Percentiles rank a stretch among this genome's conserved stretches.
These are phyloP conservation scores for Theristicus caerulescens DNA, from an alignment of 2,113 vertebrate species.

Conservation along the genomic window DNA sequence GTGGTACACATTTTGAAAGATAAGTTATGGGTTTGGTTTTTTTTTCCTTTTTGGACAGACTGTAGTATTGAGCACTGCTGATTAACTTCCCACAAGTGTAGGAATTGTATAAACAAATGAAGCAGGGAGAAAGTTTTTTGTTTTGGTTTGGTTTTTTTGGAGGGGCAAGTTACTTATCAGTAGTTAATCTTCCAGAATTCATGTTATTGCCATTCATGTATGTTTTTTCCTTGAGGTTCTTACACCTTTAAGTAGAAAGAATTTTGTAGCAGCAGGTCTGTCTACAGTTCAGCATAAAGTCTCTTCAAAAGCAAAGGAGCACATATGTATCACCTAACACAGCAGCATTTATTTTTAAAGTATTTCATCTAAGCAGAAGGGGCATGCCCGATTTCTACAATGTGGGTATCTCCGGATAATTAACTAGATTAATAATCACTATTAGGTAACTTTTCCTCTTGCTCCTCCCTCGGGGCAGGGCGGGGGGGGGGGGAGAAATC, in stretches of 20 bases:
- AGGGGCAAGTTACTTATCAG: not conserved
- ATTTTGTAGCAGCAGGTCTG: not conserved
- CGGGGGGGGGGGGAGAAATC: not conserved
- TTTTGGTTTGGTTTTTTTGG: not conserved
- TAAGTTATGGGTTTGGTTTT: rapidly evolving
- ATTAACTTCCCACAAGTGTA: not conserved
- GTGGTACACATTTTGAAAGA: not conserved
- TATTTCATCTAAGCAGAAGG: not conserved
- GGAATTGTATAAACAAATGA: not conserved
- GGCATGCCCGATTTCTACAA: not conserved
- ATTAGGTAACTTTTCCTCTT: not conserved
- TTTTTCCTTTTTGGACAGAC: not conserved
- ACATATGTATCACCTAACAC: not conserved
- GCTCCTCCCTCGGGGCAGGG: not conserved
- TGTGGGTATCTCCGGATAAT: not conserved
- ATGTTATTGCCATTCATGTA: not conserved
- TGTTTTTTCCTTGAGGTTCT: not conserved
- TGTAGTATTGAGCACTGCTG: not conserved
- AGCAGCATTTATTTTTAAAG: not conserved
- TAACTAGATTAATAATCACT: not conserved
- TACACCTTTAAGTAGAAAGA: not conserved
- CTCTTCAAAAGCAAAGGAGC: not conserved
- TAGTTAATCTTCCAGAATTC: not conserved
- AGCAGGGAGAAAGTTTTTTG: not conserved
- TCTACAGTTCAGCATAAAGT: not conserved